Conservation (phyloP, 1,140 invertebrate genomes). For the Pomacea maculata region DNA sequence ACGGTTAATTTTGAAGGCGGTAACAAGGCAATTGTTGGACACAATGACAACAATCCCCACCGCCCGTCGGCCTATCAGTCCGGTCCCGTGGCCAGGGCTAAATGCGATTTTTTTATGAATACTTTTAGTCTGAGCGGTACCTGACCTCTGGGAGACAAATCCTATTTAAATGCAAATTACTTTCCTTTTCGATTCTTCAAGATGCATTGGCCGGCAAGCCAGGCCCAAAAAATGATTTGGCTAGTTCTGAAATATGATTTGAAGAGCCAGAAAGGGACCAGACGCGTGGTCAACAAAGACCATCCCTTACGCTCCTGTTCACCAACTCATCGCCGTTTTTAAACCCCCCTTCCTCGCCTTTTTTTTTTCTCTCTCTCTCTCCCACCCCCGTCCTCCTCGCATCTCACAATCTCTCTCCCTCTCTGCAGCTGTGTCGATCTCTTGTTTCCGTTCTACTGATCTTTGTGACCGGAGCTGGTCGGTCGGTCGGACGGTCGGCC, state of each 20-base stretch:
- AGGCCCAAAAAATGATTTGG: slow-evolving; percentile 15
- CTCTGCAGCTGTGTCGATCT: not conserved
- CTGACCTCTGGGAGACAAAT: slow-evolving; percentile 27
- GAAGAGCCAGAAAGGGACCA: slow-evolving; percentile 1
- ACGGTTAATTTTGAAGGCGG: slow-evolving; percentile 31
- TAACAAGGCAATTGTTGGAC: slow-evolving; percentile 30
- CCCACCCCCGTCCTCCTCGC: not conserved
- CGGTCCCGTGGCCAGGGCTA: not conserved
- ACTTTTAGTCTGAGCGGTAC: slow-evolving; percentile 19
- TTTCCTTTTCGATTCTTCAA: slow-evolving; percentile 14
- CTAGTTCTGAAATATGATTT: slow-evolving; percentile 16
- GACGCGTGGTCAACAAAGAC: slow-evolving; percentile 4
- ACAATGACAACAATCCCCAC: slow-evolving; percentile 30
- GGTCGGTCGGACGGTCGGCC: not conserved
- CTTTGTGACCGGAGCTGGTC: not conserved
- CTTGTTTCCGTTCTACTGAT: not conserved
- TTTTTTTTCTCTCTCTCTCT: too few species aligned
- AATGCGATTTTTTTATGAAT: slow-evolving; percentile 30
- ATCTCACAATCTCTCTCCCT: not conserved
- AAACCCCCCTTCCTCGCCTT: not conserved
- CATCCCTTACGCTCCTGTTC: not conserved
- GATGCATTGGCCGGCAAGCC: not conserved
- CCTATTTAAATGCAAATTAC: slow-evolving; percentile 38
- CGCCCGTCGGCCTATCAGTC: slow-evolving; percentile 23
- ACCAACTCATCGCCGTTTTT: not conserved